Conservation (phyloP, 2,888 invertebrate species). For the Rugalucina vietnamica region DNA sequence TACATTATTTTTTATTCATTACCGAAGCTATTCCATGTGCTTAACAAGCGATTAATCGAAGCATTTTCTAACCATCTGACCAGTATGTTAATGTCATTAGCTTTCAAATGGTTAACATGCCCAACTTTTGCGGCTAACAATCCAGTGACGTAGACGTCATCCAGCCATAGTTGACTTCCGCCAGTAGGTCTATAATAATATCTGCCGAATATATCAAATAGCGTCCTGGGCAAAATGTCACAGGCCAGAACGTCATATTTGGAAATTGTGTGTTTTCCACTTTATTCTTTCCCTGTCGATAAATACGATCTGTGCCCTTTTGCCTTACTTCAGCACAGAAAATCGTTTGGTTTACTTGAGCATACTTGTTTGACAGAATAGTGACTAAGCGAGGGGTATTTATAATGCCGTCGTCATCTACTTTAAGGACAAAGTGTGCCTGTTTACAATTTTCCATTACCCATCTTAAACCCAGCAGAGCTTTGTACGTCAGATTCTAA, state of each 20-base stretch:
- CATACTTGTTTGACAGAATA: slow-evolving; percentile 62
- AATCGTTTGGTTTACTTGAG: slow-evolving; percentile 60
- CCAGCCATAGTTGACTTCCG: slow-evolving; percentile 81
- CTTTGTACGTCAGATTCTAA: slow-evolving; percentile 76
- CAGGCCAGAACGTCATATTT: slow-evolving; percentile 74
- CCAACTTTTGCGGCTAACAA: slow-evolving; percentile 76
- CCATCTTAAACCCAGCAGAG: slow-evolving; percentile 74
- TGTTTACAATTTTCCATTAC: slow-evolving; percentile 69
- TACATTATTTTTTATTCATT: too few species aligned
- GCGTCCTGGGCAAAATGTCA: slow-evolving; percentile 80
- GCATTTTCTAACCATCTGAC: too few species aligned
- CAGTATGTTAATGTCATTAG: slow-evolving; percentile 97
- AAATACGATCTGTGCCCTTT: slow-evolving; percentile 70
- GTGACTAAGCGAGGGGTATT: slow-evolving; percentile 71
- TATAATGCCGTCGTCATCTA: slow-evolving; percentile 77
- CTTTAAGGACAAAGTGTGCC: slow-evolving; percentile 71
- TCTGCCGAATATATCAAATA: slow-evolving; percentile 75
- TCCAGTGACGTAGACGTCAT: slow-evolving; percentile 82
- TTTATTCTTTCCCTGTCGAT: slow-evolving; percentile 72
- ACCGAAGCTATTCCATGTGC: too few species aligned
- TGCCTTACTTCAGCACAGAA: slow-evolving; percentile 68
- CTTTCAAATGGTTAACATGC: slow-evolving; percentile 63
- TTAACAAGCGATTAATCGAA: too few species aligned
- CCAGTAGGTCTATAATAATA: slow-evolving; percentile 74
- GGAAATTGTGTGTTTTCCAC: slow-evolving; percentile 71